These are phyloP conservation scores for Gambusia holbrooki DNA, from an alignment of 2,113 vertebrate genomes.

Conservation along the genomic window DNA sequence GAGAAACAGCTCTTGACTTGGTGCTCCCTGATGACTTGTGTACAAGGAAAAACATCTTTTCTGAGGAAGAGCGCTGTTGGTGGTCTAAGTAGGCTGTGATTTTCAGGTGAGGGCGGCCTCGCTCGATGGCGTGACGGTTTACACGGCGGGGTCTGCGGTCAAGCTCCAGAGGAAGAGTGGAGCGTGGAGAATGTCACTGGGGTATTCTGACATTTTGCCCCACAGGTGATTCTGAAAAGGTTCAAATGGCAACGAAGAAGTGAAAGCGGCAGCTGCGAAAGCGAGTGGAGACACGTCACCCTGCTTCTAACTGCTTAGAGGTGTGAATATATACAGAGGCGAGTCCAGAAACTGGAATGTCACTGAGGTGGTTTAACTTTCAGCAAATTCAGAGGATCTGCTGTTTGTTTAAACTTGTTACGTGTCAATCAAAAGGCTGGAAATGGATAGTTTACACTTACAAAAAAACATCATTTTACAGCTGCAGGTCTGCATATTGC, in stretches of 20 bases:
- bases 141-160: constrained; percentile 54
- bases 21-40: constrained; percentile 35
- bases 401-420: constrained; percentile 4
- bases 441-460: not conserved
- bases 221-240: constrained; percentile 51
- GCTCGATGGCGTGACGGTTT: constrained; percentile 53
- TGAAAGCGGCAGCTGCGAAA: constrained; percentile 60
- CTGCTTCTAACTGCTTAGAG: constrained; percentile 12
- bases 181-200: constrained; percentile 50
- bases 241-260: constrained; percentile 59
- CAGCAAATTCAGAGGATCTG: not conserved
- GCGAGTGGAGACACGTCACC: constrained; percentile 21
- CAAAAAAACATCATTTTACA: too few species aligned
- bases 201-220: constrained; percentile 55
- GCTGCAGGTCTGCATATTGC: not conserved
- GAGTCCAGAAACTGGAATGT: constrained; percentile 1
- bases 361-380: not conserved
- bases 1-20: constrained; percentile 14
- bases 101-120: constrained; percentile 48
- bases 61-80: constrained; percentile 61
- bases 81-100: constrained; percentile 47
- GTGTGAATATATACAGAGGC: constrained; percentile 1
- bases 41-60: constrained; percentile 33
- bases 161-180: constrained; percentile 56
- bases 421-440: not conserved